These are phyloP conservation scores for Sicus ferrugineus DNA, from an alignment of 2,888 invertebrate species.

Conservation along the genomic window DNA sequence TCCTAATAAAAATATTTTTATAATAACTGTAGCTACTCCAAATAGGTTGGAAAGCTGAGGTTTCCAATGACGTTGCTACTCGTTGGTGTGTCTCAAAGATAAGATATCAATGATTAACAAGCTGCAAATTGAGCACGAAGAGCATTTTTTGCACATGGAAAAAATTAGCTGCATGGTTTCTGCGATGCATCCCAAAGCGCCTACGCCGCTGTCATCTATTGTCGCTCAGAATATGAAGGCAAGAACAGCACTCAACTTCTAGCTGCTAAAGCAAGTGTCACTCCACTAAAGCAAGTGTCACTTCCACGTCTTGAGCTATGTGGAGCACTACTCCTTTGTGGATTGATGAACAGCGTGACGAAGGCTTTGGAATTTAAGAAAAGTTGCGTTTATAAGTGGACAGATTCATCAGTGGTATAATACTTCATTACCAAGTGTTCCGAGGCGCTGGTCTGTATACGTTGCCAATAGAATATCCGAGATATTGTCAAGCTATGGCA, in stretches of 20 bases:
- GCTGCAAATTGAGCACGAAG: not conserved
- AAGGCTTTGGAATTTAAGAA: too few species aligned
- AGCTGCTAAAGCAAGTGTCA: conserved; percentile 3
- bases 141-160: not conserved
- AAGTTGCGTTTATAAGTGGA: not conserved
- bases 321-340: too few species aligned
- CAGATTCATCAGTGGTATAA: not conserved
- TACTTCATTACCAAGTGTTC: not conserved
- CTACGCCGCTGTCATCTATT: not conserved
- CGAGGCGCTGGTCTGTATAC: not conserved
- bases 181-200: conserved; percentile 13
- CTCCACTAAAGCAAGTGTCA: too few species aligned
- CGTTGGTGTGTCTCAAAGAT: conserved; percentile 12
- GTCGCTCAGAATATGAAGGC: conserved; percentile 5
- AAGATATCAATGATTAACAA: not conserved
- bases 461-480: not conserved
- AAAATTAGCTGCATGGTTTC: conserved; percentile 1
- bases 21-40: conserved; percentile 45
- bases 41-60: conserved; percentile 43
- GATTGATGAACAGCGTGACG: too few species aligned
- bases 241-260: not conserved
- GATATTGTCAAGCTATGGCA: not conserved
- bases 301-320: too few species aligned
- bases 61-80: not conserved
- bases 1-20: conserved; percentile 44